Base-by-base conservation (phyloP, 2,113 vertebrate genomes). In the Thunnus thynnus region DNA sequence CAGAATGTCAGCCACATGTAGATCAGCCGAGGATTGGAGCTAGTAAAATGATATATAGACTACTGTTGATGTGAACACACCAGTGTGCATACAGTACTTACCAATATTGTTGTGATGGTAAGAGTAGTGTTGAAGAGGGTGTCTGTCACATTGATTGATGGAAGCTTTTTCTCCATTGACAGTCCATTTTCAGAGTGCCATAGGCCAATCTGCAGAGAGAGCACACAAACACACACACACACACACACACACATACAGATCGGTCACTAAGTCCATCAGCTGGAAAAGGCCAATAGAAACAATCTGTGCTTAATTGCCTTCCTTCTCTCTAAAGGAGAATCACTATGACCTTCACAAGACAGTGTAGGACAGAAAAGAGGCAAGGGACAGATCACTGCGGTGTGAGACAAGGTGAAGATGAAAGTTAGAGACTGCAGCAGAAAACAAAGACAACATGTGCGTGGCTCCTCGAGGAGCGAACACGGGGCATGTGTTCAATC, bases 51-150 rank as follows among this genome's bases (percentile, higher is more conserved):
- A 25, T 46, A 25, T 46, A 58, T 3, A 0, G 55, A 52, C 64
- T 18, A 3, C 63, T n/a, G 73, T 55, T 48, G 72, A 52, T 72
- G 65, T 8, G 32, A 68, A 55, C 18, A 22, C 27, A 18, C 64
- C 27, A 1, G 64, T 65, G 51, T 48, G 78, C n/a, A 20, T 80
- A 64, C 60, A 51, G 61, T 50, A 88, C 97, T 98, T 95, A 99
- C 98, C 95, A 99, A 95, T 93, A 99, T 99, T 78, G 98, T 99
- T 44, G 98, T 99, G 95, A 99, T 95, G 27, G 96, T 96, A 41
- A 99, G 96, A 0, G 98, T 99, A 70, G 97, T 99, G 93, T 99
- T 99, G 96, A 98, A 99, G 85, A 99, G 96, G 25, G 94, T 97
- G 91, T 99, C 97, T 0, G 98, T 97, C 67, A 97, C 94, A 52